Percentiles rank a stretch among this genome's conserved stretches.
phyloP scores from a whole-genome alignment of 2,113 vertebrate species.

The Pogonocichla stellata region DNA sequence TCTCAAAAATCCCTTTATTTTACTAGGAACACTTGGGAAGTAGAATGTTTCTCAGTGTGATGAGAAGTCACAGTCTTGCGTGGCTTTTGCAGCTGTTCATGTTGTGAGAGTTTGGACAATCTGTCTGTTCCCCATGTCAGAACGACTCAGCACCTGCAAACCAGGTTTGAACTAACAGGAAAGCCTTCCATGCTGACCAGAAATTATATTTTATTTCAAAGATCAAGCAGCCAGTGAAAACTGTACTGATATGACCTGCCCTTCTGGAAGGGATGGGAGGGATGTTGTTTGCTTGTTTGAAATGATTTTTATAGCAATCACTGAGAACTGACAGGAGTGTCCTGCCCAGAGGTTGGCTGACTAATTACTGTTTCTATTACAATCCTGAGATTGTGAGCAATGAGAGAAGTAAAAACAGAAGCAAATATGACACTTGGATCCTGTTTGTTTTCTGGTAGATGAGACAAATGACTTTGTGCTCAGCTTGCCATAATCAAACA shows the following conservation, averaged over 20 bases:
- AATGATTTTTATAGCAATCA: not conserved
- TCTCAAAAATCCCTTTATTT: not conserved
- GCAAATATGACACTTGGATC: not conserved
- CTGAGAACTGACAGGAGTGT: not conserved
- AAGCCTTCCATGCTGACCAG: not conserved
- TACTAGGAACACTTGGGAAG: not conserved
- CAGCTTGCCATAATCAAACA: not conserved
- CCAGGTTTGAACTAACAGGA: not conserved
- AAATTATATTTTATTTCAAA: not conserved
- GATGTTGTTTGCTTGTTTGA: not conserved
- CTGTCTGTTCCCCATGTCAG: accelerated
- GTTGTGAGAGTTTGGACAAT: accelerated
- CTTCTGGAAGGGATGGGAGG: not conserved
- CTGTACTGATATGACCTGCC: not conserved
- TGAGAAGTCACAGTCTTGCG: not conserved
- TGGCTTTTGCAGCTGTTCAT: not conserved
- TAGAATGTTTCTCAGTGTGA: not conserved
- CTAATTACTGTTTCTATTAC: not conserved
- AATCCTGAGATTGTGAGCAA: not conserved
- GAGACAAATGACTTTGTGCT: not conserved
- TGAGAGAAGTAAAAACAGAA: not conserved
- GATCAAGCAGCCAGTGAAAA: not conserved
- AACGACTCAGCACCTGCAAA: accelerated
- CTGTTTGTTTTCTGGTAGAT: not conserved
- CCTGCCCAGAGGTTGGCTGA: not conserved